phyloP scores from a whole-genome alignment of 2,113 vertebrate genomes.

The Clupea harengus region DNA sequence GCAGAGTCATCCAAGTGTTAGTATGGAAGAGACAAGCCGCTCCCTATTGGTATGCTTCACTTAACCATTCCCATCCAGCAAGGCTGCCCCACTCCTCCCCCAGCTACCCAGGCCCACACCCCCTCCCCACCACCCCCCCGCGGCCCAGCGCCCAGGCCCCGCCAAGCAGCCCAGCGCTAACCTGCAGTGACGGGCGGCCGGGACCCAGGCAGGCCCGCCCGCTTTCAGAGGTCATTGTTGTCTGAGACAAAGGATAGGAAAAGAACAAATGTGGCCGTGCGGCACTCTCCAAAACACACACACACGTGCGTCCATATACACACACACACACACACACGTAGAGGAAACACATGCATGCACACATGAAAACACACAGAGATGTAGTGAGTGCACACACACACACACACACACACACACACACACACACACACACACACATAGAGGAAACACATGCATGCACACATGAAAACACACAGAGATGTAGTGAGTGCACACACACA shows the following conservation, averaged over 20 bases:
- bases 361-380: neutral
- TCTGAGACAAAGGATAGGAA: constrained; percentile 66
- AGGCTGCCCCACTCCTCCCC: constrained; percentile 19
- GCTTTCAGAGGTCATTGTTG: constrained; percentile 66
- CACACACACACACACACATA: constrained; percentile 22
- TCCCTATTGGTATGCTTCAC: constrained; percentile 91
- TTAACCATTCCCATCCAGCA: constrained; percentile 78
- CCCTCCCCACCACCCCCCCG: neutral
- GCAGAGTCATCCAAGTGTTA: constrained; percentile 93
- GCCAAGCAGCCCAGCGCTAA: constrained; percentile 76
- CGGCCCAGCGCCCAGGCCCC: constrained; percentile 60
- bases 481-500: neutral
- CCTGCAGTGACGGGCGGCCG: constrained; percentile 81
- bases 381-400: neutral
- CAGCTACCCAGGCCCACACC: neutral
- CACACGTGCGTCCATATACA: constrained; percentile 1
- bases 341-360: neutral
- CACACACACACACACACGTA: constrained; percentile 22
- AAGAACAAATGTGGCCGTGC: constrained; percentile 39
- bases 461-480: neutral
- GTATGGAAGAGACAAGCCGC: constrained; percentile 92
- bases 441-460: neutral
- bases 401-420: constrained; percentile 25
- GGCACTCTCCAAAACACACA: constrained; percentile 24
- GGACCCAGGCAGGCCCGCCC: constrained; percentile 61